Evolutionary conservation across 2,888 invertebrate species (phyloP).

Genomic region (Linnaemya vulpina): DNA sequence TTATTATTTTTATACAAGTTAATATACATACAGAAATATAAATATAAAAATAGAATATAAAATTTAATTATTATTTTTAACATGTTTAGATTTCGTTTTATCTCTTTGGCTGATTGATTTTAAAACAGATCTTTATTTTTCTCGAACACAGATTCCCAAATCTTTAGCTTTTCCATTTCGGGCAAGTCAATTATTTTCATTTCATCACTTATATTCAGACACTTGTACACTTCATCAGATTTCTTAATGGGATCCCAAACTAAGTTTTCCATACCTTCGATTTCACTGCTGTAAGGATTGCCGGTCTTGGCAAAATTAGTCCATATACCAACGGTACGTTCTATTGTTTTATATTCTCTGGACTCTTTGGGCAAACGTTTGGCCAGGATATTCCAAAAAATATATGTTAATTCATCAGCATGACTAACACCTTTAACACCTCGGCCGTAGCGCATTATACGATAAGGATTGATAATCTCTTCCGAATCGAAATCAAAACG

Average conservation of each 20-base stretch:
- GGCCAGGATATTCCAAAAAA: slow-evolving; percentile 77
- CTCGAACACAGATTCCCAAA: slow-evolving; percentile 79
- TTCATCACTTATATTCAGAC: slow-evolving; percentile 80
- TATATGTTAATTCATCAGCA: slow-evolving; percentile 80
- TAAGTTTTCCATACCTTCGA: slow-evolving; percentile 77
- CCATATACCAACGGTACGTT: slow-evolving; percentile 79
- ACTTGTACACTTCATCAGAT: slow-evolving; percentile 77
- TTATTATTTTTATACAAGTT: slow-evolving; percentile 30
- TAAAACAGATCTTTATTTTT: slow-evolving; percentile 76
- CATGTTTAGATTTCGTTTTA: neutral
- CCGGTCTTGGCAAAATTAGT: slow-evolving; percentile 80
- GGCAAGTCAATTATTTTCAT: slow-evolving; percentile 79
- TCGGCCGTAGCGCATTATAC: slow-evolving; percentile 78
- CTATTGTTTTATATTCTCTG: slow-evolving; percentile 79
- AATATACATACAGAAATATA: slow-evolving; percentile 20
- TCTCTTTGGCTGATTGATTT: slow-evolving; percentile 68
- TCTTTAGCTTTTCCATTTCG: slow-evolving; percentile 78
- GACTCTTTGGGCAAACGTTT: slow-evolving; percentile 77
- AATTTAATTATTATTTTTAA: slow-evolving; percentile 6
- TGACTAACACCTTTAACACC: slow-evolving; percentile 80
- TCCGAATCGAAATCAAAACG: slow-evolving; percentile 82
- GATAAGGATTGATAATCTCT: slow-evolving; percentile 78
- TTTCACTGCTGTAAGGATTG: slow-evolving; percentile 78
- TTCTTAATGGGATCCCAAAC: slow-evolving; percentile 79
- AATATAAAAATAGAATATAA: slow-evolving; percentile 17